Evolutionary conservation across 2,113 vertebrate species (phyloP), one percentile per base, ranked within the genome.

Genomic region (Serilophus lunatus): DNA sequence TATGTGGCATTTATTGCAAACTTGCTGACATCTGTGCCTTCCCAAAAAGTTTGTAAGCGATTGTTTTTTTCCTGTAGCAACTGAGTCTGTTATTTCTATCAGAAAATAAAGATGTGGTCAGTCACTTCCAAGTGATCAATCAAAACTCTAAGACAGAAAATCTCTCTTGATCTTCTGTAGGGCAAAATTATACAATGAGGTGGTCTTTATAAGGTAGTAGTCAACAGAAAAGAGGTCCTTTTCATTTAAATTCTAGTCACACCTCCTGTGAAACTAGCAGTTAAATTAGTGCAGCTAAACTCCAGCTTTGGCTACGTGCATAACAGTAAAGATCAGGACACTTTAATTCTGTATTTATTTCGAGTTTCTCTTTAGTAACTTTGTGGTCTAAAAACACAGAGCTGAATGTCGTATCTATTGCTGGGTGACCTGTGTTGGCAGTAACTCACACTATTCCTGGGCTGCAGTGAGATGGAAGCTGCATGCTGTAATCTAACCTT

Each of bases 381-480:
- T 72, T 61, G 4, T 79, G 19, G 35, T 76, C 29, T 47, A 69
- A 20, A 4, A 51, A 25, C 0, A 0, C 54, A 53, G 19, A 9
- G 3, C 2, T 0, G 0, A 69, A 88, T 33, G 3, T 49, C 1
- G 0, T 23, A 57, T 5, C 47, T 77, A 6, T 18, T 45, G 72
- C 50, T 11, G 3, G 35, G 36, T 42, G 12, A 74, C 2, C 0
- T 29, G 3, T 49, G 9, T 42, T 47, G 28, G 64, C 22, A 68
- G 22, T 25, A 60, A 20, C 22, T 60, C 57, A 44, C 5, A 10
- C 3, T 13, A 4, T 51, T 42, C 24, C 36, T 38, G 7, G 23
- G 12, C n/a, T 24, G 22, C 10, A 75, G 7, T 35, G 26, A 94
- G 9, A 54, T 33, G 60, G 40, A 51, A 61, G 16, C 15, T 93